Evolutionary conservation across 1,140 invertebrate species (phyloP).

Genomic region (Leptopilina clavipes): DNA sequence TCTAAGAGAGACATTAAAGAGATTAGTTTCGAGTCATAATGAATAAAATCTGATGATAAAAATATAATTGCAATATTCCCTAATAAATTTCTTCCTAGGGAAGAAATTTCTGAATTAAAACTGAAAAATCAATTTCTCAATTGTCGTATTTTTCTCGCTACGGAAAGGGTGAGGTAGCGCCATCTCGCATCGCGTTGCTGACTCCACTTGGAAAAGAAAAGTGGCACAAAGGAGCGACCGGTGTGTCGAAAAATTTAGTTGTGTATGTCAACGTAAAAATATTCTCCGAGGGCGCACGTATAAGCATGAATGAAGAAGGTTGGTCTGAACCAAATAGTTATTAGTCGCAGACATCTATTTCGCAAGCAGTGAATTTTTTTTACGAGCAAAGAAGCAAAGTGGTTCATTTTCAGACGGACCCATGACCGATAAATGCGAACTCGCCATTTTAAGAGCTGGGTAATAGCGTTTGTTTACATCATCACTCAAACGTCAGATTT

Average conservation of each 20-base stretch:
- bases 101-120: no score
- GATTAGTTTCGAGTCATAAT: background rate
- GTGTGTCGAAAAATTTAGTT: background rate
- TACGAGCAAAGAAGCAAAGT: slow-evolving; percentile 48
- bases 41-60: no score
- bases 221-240: background rate
- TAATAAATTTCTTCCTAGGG: no score
- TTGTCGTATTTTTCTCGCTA: background rate
- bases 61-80: no score
- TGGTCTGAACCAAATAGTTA: slow-evolving; percentile 16
- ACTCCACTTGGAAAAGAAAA: background rate
- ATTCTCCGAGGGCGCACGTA: background rate
- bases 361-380: slow-evolving; percentile 43
- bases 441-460: slow-evolving; percentile 24
- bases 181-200: background rate
- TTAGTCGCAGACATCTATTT: slow-evolving; percentile 39
- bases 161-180: slow-evolving; percentile 25
- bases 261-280: slow-evolving; percentile 8
- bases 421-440: slow-evolving; percentile 40
- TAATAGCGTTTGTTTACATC: slow-evolving; percentile 28
- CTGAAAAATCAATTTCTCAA: no score
- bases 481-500: slow-evolving; percentile 37
- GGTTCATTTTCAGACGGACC: slow-evolving; percentile 43
- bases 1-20: background rate
- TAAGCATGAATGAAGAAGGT: slow-evolving; percentile 41